phyloP scores from a whole-genome alignment of 2,113 vertebrate species.

The Cricetomys ansorgei region DNA sequence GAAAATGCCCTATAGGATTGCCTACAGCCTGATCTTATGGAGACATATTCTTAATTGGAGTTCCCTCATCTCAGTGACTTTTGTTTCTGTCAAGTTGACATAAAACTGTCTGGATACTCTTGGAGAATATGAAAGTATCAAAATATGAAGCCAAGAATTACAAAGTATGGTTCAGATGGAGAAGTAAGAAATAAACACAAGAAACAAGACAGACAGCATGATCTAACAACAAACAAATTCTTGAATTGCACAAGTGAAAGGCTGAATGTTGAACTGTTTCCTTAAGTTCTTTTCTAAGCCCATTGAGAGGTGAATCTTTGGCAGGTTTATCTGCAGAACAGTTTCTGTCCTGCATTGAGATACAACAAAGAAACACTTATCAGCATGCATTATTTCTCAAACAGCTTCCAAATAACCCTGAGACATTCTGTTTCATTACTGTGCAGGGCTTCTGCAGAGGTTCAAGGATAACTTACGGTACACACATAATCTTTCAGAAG shows the following conservation, averaged over 20 bases:
- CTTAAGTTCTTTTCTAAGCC: neutral
- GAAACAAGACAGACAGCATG: neutral
- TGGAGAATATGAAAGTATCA: neutral
- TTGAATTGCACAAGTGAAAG: neutral
- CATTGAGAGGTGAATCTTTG: neutral
- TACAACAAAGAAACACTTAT: neutral
- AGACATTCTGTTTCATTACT: neutral
- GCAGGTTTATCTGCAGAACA: too few species aligned
- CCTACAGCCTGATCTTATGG: neutral
- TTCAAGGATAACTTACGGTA: neutral
- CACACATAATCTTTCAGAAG: neutral
- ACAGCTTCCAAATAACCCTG: neutral
- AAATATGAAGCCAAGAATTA: neutral
- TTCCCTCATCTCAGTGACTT: neutral
- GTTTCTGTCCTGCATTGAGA: neutral
- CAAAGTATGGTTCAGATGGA: neutral
- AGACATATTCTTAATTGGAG: neutral
- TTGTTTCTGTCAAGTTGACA: neutral
- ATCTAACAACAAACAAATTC: neutral
- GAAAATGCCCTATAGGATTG: neutral
- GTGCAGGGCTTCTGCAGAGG: neutral
- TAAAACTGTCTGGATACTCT: neutral
- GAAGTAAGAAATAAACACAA: neutral
- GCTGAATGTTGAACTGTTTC: neutral
- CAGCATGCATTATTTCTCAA: neutral